phyloP scores from a whole-genome alignment of 2,888 invertebrate genomes.

The Spodoptera picta region DNA sequence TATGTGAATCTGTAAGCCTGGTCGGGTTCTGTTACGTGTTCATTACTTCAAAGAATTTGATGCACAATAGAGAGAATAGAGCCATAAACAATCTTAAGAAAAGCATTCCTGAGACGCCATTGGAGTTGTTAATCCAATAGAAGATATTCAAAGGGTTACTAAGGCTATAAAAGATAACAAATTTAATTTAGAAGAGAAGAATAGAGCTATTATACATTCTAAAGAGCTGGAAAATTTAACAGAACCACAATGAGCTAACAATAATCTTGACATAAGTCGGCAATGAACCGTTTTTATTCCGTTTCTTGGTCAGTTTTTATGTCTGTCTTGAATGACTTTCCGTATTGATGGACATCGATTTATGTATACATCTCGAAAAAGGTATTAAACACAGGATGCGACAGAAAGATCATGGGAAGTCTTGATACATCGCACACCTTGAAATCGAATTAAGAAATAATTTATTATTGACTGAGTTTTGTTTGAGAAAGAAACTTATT shows the following conservation, averaged over 20 bases:
- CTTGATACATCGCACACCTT: constrained; percentile 15
- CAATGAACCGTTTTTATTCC: constrained; percentile 21
- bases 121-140: constrained; percentile 4
- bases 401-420: constrained; percentile 32
- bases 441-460: constrained; percentile 27
- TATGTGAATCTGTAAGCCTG: constrained; percentile 14
- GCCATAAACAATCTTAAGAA: constrained; percentile 3
- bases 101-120: neutral
- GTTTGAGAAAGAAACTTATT: constrained; percentile 1
- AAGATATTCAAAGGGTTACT: neutral
- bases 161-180: constrained; percentile 6
- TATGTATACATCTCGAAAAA: constrained; percentile 26
- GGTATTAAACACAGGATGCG: constrained; percentile 23
- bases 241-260: constrained; percentile 7
- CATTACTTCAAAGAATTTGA: constrained; percentile 25
- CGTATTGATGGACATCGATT: constrained; percentile 33
- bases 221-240: constrained; percentile 1
- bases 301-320: constrained; percentile 28
- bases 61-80: neutral
- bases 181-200: neutral
- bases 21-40: constrained; percentile 13
- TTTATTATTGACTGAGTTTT: constrained; percentile 21
- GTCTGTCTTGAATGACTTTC: constrained; percentile 27
- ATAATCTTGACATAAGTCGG: constrained; percentile 13
- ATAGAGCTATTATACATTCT: neutral